These are phyloP conservation scores for Notiomystis cincta DNA, from an alignment of 2,113 vertebrate species.

Conservation along the genomic window DNA sequence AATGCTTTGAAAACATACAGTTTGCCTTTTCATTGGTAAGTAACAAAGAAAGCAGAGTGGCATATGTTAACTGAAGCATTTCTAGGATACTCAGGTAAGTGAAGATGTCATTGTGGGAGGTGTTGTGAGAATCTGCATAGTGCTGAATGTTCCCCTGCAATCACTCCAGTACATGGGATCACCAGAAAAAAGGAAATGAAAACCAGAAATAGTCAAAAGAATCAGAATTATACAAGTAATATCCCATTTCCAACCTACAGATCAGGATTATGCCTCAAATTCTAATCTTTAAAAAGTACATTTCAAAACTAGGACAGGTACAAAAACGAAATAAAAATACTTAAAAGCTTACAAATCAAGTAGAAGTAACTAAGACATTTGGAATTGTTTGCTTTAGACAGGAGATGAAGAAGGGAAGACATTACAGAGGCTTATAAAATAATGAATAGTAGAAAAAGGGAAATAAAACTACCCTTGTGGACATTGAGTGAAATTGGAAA, in stretches of 20 bases:
- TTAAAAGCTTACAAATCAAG: background rate
- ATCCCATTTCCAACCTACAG: background rate
- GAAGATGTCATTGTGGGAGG: background rate
- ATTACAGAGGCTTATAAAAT: background rate
- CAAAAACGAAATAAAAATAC: background rate
- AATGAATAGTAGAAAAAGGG: background rate
- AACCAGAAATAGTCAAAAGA: background rate
- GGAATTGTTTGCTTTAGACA: background rate
- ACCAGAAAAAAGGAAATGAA: background rate
- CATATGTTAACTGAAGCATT: background rate
- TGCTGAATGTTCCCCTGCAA: background rate
- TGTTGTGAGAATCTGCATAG: background rate
- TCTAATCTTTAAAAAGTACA: background rate
- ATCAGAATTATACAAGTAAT: background rate
- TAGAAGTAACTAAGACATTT: background rate
- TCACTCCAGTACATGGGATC: background rate
- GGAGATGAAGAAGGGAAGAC: background rate
- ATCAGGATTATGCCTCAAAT: background rate
- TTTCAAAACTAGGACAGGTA: background rate
- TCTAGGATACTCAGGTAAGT: background rate
- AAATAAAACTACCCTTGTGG: background rate
- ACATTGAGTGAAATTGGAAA: background rate
- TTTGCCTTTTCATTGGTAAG: background rate
- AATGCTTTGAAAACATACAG: background rate
- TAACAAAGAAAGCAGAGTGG: background rate